A percentile compares a stretch with the other conserved stretches of the same genome.
These are phyloP conservation scores for Petrolisthes cinctipes DNA, from an alignment of 2,888 invertebrate species.

Conservation along the genomic window DNA sequence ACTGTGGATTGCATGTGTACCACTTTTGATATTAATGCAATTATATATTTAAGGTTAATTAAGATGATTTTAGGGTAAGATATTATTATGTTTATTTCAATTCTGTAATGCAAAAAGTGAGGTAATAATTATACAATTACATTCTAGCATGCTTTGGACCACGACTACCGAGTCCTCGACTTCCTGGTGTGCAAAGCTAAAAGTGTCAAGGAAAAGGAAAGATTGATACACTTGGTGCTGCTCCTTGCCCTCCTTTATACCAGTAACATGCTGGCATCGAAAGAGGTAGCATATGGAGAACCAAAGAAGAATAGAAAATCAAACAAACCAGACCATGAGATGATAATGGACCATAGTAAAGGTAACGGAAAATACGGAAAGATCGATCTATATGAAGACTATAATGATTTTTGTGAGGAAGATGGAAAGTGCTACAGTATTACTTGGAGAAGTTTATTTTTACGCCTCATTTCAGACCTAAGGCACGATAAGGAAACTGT, in stretches of 20 bases:
- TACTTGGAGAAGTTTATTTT: not conserved
- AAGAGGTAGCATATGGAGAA: not conserved
- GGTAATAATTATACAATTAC: too few relatives aligned
- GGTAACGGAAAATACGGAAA: not conserved
- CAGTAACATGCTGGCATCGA: not conserved
- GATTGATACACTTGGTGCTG: not conserved
- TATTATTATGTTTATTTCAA: too few relatives aligned
- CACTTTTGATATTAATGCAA: too few relatives aligned
- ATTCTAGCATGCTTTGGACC: slow-evolving; percentile 19
- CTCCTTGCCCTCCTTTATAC: slow-evolving; percentile 15
- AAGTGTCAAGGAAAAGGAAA: slow-evolving; percentile 18
- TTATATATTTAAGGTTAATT: too few relatives aligned
- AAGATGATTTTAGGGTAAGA: too few relatives aligned
- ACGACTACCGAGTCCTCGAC: slow-evolving; percentile 18
- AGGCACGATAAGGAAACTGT: not conserved
- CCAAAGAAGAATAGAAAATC: not conserved
- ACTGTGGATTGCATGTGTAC: too few relatives aligned
- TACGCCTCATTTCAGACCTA: not conserved
- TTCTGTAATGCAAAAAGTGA: too few relatives aligned
- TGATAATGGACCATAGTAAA: too few relatives aligned
- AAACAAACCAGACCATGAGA: too few relatives aligned
- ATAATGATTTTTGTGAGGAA: too few relatives aligned
- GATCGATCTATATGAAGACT: not conserved
- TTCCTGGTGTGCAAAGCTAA: not conserved
- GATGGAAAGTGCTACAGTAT: too few relatives aligned